These are phyloP conservation scores for Zaprionus nigranus DNA, from an alignment of 1,140 invertebrate genomes.

Conservation along the genomic window DNA sequence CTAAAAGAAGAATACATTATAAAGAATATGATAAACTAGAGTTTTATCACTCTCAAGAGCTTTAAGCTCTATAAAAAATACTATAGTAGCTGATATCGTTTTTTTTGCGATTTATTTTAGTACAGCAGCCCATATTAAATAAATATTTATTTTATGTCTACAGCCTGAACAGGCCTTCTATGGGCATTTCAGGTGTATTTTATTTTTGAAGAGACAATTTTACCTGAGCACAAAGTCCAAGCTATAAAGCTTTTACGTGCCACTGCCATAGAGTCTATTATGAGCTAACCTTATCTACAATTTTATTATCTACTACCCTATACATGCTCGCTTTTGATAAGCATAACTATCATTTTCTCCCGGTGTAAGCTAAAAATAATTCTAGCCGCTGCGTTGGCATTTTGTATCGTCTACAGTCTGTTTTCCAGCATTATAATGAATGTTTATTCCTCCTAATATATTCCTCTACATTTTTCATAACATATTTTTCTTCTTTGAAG, in stretches of 20 bases:
- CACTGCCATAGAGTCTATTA: background rate
- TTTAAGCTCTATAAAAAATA: background rate
- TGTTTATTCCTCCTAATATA: background rate
- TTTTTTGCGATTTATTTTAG: background rate
- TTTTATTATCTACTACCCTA: constrained; percentile 11
- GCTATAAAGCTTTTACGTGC: background rate
- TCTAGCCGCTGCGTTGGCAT: background rate
- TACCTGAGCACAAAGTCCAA: constrained; percentile 15
- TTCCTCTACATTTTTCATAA: constrained; percentile 3
- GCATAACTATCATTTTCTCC: constrained; percentile 11
- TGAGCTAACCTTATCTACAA: constrained; percentile 15
- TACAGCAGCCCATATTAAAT: background rate
- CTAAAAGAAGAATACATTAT: background rate
- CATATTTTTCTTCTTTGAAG: constrained; percentile 8
- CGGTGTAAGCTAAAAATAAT: constrained; percentile 2
- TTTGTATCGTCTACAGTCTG: background rate
- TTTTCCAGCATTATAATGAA: background rate
- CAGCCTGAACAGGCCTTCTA: background rate
- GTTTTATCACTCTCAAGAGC: background rate
- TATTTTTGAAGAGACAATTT: background rate
- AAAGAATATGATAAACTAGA: background rate
- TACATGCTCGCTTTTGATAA: background rate
- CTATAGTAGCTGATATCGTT: background rate
- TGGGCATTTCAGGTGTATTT: background rate
- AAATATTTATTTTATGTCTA: background rate